Base-by-base conservation (phyloP, 2,113 vertebrate species). In the Oreotrochilus melanogaster region DNA sequence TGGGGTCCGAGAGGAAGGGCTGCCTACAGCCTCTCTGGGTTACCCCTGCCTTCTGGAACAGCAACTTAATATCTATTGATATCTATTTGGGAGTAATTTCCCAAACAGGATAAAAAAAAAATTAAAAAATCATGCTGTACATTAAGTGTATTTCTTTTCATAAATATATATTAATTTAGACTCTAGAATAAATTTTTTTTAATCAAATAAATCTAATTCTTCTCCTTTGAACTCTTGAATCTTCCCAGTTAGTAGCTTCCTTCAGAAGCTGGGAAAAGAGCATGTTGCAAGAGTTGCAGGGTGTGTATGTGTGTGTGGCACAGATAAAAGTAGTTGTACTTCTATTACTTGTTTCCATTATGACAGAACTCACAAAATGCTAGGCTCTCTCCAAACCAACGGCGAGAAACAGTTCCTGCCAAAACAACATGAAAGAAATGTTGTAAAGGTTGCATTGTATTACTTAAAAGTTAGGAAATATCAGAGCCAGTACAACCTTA, bases 391-490 rank as follows among this genome's bases (percentile, higher is more conserved):
- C 42, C 92, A 96, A 83, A 92, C 74, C 70, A 76, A 85, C 7
- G 50, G 73, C 10, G 1, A 92, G 75, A 83, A 85, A 92, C 15
- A 91, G 84, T 35, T 72, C 43, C 71, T 91, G 74, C 81, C 70
- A 93, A 95, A 95, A 76, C 35, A 92, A 78, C 66, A 51, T 66
- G 50, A 89, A 94, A 95, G 43, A 79, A 88, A 51, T 83, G 71
- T 89, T 93, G 83, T 48, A 87, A 92, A 95, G 57, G 70, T 92
- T 95, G 62, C 67, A 93, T 6, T 69, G 51, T 82, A 18, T 80
- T 92, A 54, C 74, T 85, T 93, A 88, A 87, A 89, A 83, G 50
- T 89, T 88, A 78, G 74, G 93, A 83, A 96, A 93, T 89, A 66
- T 19, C 71, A 89, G 71, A 76, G 84, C 53, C 65, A 89, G 78